Evolutionary conservation across 1,140 invertebrate genomes (phyloP).

Genomic region (Tetragnatha versicolor): DNA sequence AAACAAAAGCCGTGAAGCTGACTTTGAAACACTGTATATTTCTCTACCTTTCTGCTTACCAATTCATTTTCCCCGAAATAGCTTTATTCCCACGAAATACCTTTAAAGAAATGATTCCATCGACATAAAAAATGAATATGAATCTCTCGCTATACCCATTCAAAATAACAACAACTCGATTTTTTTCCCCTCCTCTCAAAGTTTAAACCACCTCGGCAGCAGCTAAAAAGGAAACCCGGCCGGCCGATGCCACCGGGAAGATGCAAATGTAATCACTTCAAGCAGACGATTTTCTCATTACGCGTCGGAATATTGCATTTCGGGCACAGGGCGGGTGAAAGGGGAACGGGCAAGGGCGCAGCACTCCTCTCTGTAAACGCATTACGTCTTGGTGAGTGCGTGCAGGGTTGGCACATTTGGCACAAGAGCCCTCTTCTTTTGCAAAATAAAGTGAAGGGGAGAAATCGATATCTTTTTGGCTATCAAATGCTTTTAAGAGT

Average conservation of each 20-base stretch:
- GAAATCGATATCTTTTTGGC: too few relatives aligned
- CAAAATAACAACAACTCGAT: not conserved
- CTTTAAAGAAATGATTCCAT: too few relatives aligned
- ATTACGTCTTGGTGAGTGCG: too few relatives aligned
- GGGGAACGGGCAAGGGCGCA: not conserved
- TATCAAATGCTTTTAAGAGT: too few relatives aligned
- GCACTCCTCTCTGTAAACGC: too few relatives aligned
- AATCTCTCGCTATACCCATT: not conserved
- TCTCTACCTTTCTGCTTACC: too few relatives aligned
- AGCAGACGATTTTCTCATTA: slow-evolving; percentile 1
- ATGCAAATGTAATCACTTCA: slow-evolving; percentile 2
- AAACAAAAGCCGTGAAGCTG: too few relatives aligned
- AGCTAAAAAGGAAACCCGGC: not conserved
- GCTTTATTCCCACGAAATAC: too few relatives aligned
- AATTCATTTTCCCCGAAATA: too few relatives aligned
- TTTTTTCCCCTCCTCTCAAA: not conserved
- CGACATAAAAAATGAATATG: not conserved
- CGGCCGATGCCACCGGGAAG: not conserved
- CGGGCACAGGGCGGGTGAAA: not conserved
- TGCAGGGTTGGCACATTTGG: not conserved
- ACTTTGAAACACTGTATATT: too few relatives aligned
- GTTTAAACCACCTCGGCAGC: too few relatives aligned
- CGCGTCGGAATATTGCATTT: not conserved
- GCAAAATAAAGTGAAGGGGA: too few relatives aligned
- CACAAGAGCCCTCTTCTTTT: not conserved